These are phyloP conservation scores for Phyllopteryx taeniolatus DNA, from an alignment of 2,113 vertebrate genomes.

Conservation along the genomic window DNA sequence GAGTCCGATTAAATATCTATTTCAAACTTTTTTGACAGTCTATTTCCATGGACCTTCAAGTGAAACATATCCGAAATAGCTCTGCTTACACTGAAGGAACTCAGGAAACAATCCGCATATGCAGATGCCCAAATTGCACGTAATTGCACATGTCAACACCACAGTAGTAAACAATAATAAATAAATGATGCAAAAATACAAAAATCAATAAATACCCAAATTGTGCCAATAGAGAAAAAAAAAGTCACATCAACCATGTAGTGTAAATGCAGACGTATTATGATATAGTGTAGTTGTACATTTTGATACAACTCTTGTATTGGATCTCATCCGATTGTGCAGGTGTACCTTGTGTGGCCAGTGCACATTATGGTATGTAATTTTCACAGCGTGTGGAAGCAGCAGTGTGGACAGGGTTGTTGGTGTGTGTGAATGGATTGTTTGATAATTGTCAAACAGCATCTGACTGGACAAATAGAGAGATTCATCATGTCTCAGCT, in stretches of 20 bases:
- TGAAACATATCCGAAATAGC: background rate
- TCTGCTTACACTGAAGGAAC: background rate
- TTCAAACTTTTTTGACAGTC: background rate
- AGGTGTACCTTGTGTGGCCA: no score
- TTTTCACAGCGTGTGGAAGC: background rate
- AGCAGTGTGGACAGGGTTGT: background rate
- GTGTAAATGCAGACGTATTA: no score
- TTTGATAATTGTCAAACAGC: background rate
- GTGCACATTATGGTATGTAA: no score
- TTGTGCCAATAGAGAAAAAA: no score
- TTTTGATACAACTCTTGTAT: no score
- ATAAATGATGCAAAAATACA: background rate
- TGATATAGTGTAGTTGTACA: no score
- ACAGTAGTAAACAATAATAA: background rate
- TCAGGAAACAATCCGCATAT: background rate
- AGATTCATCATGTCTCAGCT: constrained; percentile 35
- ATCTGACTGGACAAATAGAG: constrained; percentile 29
- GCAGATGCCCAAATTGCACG: background rate
- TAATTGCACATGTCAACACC: background rate
- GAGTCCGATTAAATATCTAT: background rate
- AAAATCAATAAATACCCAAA: no score
- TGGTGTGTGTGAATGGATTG: background rate
- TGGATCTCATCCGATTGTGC: no score
- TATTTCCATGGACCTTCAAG: background rate
- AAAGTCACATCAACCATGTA: no score